Conservation (phyloP, 2,888 invertebrate genomes). For the Psylliodes chrysocephalus region DNA sequence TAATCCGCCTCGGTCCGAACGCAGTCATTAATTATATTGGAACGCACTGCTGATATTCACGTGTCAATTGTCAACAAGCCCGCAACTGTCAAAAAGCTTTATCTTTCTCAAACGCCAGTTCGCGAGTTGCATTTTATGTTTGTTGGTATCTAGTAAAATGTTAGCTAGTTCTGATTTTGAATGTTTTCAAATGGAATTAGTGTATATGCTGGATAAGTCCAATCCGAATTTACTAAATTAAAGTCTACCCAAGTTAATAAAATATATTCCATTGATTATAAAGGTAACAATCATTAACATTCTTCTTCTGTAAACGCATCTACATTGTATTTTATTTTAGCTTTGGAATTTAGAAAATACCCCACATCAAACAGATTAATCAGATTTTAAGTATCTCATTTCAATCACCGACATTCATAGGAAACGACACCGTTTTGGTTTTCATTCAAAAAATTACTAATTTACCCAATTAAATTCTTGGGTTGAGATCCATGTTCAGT, state of each 20-base stretch:
- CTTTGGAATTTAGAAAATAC: slow-evolving; percentile 9
- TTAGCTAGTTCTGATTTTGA: slow-evolving; percentile 3
- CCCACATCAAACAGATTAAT: neutral
- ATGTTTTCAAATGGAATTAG: slow-evolving; percentile 11
- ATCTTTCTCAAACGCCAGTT: slow-evolving; percentile 5
- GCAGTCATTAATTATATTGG: no score
- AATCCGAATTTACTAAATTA: slow-evolving; percentile 3
- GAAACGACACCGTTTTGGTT: neutral
- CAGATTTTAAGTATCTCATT: neutral
- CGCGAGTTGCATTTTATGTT: neutral
- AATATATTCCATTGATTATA: neutral
- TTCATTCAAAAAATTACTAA: slow-evolving; percentile 13
- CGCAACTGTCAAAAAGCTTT: slow-evolving; percentile 3
- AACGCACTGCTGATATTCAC: neutral
- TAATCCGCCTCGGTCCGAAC: no score
- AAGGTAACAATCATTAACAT: slow-evolving; percentile 2
- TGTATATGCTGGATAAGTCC: slow-evolving; percentile 6
- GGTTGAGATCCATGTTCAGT: slow-evolving; percentile 73
- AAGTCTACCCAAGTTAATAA: neutral
- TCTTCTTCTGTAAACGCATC: neutral
- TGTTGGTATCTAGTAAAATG: slow-evolving; percentile 11
- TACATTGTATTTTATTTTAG: slow-evolving; percentile 11
- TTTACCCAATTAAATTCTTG: neutral
- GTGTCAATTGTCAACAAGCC: neutral
- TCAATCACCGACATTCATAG: neutral